Evolutionary conservation across 2,113 vertebrate genomes (phyloP), one percentile per base, ranked within the genome.

Genomic region (Ornithorhynchus anatinus): DNA sequence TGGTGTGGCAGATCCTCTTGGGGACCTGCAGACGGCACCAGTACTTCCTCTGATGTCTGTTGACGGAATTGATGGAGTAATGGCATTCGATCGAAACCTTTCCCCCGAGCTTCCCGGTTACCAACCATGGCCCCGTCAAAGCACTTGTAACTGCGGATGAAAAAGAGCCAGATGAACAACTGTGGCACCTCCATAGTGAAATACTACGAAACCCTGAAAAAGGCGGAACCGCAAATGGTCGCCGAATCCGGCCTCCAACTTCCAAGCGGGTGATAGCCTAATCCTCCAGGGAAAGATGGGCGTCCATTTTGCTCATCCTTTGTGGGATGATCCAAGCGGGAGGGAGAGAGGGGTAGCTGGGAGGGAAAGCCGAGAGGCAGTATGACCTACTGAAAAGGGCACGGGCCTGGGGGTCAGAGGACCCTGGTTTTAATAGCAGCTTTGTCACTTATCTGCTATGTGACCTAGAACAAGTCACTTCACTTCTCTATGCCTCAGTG

Each of bases 41-140:
- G 2, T 78, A 94, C 47, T 94, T 94, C 5, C 92, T 63, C 66
- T 74, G 72, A 1, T 87, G 5, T 10, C 16, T 90, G 74, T 94
- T 93, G 84, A 84, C 77, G 1, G 75, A 5, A 0, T 4, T 86
- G 51, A 42, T 42, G 10, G 39, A 5, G 23, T 92, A 94, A 73
- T 80, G 85, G 57, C 92, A 94, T 13, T 7, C 73, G 59, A 92
- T 79, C 53, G 87, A 89, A 81, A 94, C 33, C 0, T 84, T 67
- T 5, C 80, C 85, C 2, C 92, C 92, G 0, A 45, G 3, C 1
- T 14, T 1, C 3, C 88, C 91, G 2, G 57, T 45, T 63, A 92
- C 27, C 40, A 82, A 37, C 32, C 69, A 60, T 10, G 89, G 48
- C 8, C 89, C 86, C 0, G 63, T 75, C 47, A 94, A 23, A 8